Conservation (phyloP, 2,113 vertebrate genomes). For the Odontophorus gujanensis region DNA sequence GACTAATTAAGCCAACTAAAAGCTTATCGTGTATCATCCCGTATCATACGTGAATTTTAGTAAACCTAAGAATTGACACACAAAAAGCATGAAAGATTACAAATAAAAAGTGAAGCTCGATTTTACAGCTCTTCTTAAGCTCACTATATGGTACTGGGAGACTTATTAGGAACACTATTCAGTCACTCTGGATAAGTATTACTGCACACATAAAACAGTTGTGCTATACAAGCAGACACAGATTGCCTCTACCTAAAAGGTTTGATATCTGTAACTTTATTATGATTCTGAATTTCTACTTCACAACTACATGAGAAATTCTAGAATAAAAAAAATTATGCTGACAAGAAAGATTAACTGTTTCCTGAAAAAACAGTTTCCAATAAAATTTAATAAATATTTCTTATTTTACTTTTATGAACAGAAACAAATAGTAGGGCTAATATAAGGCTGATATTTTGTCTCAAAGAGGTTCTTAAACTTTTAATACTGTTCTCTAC, state of each 20-base stretch:
- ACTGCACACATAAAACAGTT: background rate
- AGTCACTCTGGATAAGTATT: background rate
- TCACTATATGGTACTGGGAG: accelerated
- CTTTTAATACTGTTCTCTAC: background rate
- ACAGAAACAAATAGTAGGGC: background rate
- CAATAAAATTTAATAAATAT: background rate
- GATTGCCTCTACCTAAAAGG: background rate
- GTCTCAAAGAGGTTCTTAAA: background rate
- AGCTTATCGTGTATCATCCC: background rate
- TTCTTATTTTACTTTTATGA: background rate
- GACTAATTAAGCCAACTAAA: background rate
- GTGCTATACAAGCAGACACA: background rate
- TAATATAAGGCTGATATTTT: background rate
- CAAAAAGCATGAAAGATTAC: background rate
- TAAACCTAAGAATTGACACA: background rate
- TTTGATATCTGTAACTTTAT: background rate
- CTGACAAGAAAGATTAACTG: background rate
- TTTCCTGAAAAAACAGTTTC: background rate
- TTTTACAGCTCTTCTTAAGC: background rate
- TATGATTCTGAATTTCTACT: background rate
- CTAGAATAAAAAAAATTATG: background rate
- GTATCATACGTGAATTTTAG: background rate
- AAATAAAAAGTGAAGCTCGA: background rate
- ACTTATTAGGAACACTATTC: background rate
- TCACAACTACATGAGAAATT: background rate